Evolutionary conservation across 2,888 invertebrate genomes (phyloP).

Genomic region (Rhimphoctona megacephalus): DNA sequence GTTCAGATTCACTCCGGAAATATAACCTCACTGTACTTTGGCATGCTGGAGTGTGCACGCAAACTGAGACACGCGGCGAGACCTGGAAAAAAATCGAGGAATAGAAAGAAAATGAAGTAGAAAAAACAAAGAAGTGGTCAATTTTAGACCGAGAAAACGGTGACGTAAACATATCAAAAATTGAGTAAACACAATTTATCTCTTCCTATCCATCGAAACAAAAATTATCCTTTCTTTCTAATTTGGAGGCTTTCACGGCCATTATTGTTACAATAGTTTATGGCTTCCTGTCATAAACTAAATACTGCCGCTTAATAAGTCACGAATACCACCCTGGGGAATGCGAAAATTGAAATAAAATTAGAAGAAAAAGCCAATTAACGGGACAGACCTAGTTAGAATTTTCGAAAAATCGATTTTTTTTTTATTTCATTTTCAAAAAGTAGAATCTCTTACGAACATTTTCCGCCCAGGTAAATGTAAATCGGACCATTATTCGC

Average conservation of each 20-base stretch:
- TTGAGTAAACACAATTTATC: background rate
- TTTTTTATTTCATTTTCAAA: no score
- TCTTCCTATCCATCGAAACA: background rate
- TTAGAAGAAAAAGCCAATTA: no score
- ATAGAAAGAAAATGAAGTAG: conserved; percentile 32
- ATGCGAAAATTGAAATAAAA: no score
- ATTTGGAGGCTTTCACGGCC: background rate
- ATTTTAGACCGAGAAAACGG: background rate
- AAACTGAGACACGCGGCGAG: conserved; percentile 54
- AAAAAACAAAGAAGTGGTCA: conserved; percentile 17
- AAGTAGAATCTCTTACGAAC: no score
- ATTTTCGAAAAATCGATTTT: no score
- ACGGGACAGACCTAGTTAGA: no score
- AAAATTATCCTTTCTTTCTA: background rate
- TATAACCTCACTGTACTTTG: conserved; percentile 42
- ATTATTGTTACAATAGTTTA: no score
- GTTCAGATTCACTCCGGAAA: conserved; percentile 54
- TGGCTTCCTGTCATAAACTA: no score
- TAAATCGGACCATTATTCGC: no score
- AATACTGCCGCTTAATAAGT: no score
- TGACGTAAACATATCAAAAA: conserved; percentile 9
- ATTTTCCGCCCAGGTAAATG: no score
- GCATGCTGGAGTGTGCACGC: conserved; percentile 56
- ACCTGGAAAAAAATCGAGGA: background rate
- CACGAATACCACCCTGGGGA: no score